A percentile compares a stretch with the other conserved stretches of the same genome.
Conservation (phyloP, 2,113 vertebrate species). For the Tachycineta bicolor region DNA sequence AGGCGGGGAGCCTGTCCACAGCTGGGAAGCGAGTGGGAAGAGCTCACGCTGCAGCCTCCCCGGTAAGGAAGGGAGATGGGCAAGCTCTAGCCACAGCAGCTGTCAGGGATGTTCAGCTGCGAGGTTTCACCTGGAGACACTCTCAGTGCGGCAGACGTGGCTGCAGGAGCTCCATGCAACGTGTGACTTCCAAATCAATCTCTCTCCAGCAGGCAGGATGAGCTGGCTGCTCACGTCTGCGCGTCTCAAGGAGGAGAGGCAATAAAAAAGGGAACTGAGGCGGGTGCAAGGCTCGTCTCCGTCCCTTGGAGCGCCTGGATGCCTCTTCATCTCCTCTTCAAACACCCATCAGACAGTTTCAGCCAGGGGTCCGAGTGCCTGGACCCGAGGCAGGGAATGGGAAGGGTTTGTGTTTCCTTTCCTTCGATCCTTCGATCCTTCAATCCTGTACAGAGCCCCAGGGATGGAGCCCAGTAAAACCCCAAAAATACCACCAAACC, state of each 20-base stretch:
- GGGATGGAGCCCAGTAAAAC: background rate
- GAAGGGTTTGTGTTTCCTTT: background rate
- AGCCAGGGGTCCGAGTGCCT: accelerated
- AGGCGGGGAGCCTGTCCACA: background rate
- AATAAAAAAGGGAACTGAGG: background rate
- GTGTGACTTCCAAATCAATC: background rate
- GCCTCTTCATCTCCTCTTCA: background rate
- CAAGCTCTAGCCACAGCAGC: background rate
- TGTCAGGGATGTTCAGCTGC: background rate
- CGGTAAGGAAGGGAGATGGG: slow-evolving; percentile 1
- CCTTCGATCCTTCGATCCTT: no score
- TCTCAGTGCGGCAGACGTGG: background rate
- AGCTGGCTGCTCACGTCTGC: background rate
- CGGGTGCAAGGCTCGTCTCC: background rate
- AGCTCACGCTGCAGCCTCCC: background rate
- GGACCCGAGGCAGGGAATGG: accelerated
- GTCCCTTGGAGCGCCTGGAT: background rate
- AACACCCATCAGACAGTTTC: background rate
- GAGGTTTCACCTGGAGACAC: background rate
- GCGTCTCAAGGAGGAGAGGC: background rate
- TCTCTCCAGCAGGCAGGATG: background rate
- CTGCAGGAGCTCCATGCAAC: background rate
- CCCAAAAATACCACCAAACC: background rate
- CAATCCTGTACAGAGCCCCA: background rate
- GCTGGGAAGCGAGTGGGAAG: background rate